A percentile compares a stretch with the other conserved stretches of the same genome.
phyloP scores from a whole-genome alignment of 2,797 vertebrate genomes.

The Diplodus puntazzo region DNA sequence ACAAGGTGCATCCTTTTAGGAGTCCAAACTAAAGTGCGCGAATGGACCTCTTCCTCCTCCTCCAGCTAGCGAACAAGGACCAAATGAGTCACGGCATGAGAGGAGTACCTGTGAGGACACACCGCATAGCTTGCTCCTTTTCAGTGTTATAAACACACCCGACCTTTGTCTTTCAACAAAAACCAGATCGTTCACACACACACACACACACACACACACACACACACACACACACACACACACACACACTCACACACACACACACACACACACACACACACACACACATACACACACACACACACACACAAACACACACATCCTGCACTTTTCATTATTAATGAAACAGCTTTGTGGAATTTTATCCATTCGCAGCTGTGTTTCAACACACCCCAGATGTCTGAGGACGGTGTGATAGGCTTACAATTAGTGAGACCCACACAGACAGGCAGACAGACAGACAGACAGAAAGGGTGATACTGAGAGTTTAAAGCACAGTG shows the following conservation, averaged over 20 bases:
- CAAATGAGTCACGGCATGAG: conserved; percentile 48
- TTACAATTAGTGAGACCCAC: conserved; percentile 22
- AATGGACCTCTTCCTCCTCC: conserved; percentile 22
- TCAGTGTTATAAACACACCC: not conserved
- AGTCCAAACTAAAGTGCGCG: conserved; percentile 25
- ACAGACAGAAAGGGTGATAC: conserved; percentile 4
- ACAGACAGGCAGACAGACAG: conserved; percentile 11
- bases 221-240: conserved; percentile 1
- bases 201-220: conserved; percentile 1
- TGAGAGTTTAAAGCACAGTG: conserved; percentile 35
- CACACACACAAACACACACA: not conserved
- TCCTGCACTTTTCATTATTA: conserved; percentile 3
- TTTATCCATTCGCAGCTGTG: conserved; percentile 38
- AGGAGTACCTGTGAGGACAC: conserved; percentile 51
- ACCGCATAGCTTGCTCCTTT: conserved; percentile 35
- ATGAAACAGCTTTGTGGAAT: conserved; percentile 10
- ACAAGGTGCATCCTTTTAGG: conserved; percentile 39
- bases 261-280: no score
- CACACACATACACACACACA: no score
- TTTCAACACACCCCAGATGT: conserved; percentile 50
- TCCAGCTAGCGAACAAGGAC: conserved; percentile 18
- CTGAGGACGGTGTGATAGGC: conserved; percentile 22
- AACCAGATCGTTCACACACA: not conserved
- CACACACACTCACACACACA: not conserved
- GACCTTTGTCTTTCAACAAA: conserved; percentile 26